Evolutionary conservation across 2,113 vertebrate species (phyloP), one percentile per base, ranked within the genome.

Genomic region (Hippoglossus stenolepis): DNA sequence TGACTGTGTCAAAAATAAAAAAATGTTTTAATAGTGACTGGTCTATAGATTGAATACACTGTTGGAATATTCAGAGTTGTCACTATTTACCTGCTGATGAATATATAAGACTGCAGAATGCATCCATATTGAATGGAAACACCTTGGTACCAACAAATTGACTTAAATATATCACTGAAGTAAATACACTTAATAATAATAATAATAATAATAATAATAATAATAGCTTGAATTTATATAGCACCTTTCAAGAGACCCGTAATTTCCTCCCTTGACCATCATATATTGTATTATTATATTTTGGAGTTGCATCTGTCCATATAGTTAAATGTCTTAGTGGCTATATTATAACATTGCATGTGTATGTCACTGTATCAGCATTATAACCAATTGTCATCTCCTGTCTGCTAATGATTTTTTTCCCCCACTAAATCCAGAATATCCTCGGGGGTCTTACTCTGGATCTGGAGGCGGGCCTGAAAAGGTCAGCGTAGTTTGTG

Each of bases 401-500:
- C 26, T 66, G 9, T 54, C 49, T 57, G 23, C 40, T 69, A 68
- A 47, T 4, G 45, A 51, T 40, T 24, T 28, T 18, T 38, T 6
- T 11, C 49, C 20, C 11, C 28, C 2, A 8, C 61, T 28, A 17
- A 61, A 45, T 71, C 31, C 6, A 31, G 6, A 7, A 1, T 31
- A 31, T 31, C 31, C 31, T 31, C 31, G 1, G 31, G 31, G 31
- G 5, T 31, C 31, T 26, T 49, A 18, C n/a, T 58, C 40, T 65
- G 18, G 24, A 57, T 64, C 20, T 57, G 24, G 35, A 75, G 53
- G 75, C 28, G 45, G 28, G 18, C 28, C 40, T 61, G 38, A 66
- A 86, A 80, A 77, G 73, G 28, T 83, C 65, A 80, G 31, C 47
- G 58, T 71, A 17, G 9, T 57, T 54, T 61, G 47, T 60, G 23